Evolutionary conservation across 2,113 vertebrate genomes (phyloP), one percentile per base, ranked within the genome.

Genomic region (Hyla sarda): DNA sequence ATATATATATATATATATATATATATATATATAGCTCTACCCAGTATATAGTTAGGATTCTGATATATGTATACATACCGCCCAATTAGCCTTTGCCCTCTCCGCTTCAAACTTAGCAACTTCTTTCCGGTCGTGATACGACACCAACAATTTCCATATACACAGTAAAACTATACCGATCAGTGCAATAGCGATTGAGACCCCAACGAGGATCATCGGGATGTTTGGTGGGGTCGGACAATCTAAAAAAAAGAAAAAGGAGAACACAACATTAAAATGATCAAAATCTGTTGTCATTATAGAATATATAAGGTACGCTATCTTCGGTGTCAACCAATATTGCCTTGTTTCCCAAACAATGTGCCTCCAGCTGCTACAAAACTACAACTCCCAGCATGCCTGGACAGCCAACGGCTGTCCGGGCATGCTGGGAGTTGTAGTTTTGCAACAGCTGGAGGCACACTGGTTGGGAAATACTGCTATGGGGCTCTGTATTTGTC

Each of bases 31-130:
- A n/a, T n/a, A n/a, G n/a, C n/a, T n/a, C n/a, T n/a, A n/a, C n/a
- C n/a, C n/a, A n/a, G n/a, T n/a, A n/a, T n/a, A n/a, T n/a, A n/a
- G n/a, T n/a, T n/a, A n/a, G n/a, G n/a, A n/a, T n/a, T n/a, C n/a
- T n/a, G n/a, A n/a, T 41, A 41, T n/a, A 21, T 60, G 11, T 45
- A 48, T 30, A 88, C 96, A 0, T 96, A 99, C 98, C 89, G 95
- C 93, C 98, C 98, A 99, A 90, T 96, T 98, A 82, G 96, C 97
- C 88, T 99, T 98, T 0, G 96, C 93, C 88, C 93, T 95, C 90
- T 99, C 98, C 37, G 96, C 96, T 94, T 99, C 98, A 89, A 99
- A 99, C 90, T 96, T 98, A 81, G 98, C 98, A 87, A 99, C 97
- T 89, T 99, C 98, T 91, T 98, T 99, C 21, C 95, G 94, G 88